phyloP scores from a whole-genome alignment of 1,140 invertebrate species.

The Calephelis nemesis region DNA sequence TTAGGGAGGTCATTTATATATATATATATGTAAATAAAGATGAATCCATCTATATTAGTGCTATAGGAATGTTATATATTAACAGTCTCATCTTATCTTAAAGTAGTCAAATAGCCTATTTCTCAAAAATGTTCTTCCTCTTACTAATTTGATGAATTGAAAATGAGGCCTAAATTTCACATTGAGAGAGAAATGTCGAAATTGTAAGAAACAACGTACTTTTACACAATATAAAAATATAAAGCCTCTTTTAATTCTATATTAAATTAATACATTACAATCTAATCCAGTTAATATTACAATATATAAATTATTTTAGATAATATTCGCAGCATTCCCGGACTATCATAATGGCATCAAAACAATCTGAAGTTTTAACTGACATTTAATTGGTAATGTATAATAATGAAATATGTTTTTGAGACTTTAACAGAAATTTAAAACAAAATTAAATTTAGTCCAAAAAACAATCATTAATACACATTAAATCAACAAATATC shows the following conservation, averaged over 20 bases:
- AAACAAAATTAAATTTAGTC: too few species aligned
- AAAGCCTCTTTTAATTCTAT: constrained; percentile 5
- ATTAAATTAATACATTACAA: constrained; percentile 24
- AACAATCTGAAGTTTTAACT: neutral
- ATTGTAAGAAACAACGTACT: constrained; percentile 9
- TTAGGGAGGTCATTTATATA: too few species aligned
- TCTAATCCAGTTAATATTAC: constrained; percentile 38
- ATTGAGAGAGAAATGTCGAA: neutral
- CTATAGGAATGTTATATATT: neutral
- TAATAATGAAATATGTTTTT: too few species aligned
- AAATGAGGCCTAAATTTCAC: neutral
- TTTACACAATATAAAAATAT: constrained; percentile 1
- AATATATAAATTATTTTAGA: constrained; percentile 61
- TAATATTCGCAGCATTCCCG: neutral
- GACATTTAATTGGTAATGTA: too few species aligned
- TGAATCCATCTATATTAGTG: too few species aligned
- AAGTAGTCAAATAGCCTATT: constrained; percentile 4
- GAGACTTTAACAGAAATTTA: too few species aligned
- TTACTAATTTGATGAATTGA: neutral
- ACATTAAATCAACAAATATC: too few species aligned
- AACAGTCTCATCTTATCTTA: neutral
- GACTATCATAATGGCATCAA: constrained; percentile 2
- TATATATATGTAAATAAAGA: too few species aligned
- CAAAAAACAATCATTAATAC: too few species aligned
- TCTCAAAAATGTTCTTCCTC: neutral